Conservation (phyloP, 2,797 vertebrate genomes). For the Hypotaenidia okinawae region DNA sequence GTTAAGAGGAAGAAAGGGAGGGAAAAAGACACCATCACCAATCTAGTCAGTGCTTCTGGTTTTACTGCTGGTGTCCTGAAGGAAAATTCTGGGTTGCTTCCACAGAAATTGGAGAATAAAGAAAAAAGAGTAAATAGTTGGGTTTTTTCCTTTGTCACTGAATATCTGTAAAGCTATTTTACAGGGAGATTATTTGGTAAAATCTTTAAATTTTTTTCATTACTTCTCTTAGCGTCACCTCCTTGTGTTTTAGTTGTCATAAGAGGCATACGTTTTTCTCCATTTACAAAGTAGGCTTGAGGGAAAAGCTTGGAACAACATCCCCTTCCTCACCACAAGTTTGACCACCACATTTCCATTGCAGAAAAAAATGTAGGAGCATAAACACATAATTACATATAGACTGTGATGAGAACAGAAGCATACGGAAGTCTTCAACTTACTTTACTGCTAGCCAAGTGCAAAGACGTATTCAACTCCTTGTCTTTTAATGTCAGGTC, state of each 20-base stretch:
- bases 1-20: not conserved
- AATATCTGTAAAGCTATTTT: not conserved
- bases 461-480: conserved; percentile 90
- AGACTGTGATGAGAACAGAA: not conserved
- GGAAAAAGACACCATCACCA: not conserved
- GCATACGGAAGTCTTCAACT: conserved; percentile 57
- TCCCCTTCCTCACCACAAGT: not conserved
- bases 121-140: not conserved
- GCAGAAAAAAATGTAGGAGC: not conserved
- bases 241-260: not conserved
- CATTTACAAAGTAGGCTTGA: not conserved
- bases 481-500: conserved; percentile 86
- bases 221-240: not conserved
- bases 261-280: not conserved
- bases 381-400: not conserved
- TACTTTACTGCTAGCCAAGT: conserved; percentile 93
- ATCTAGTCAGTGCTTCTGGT: not conserved
- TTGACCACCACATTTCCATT: not conserved
- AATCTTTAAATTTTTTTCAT: not conserved
- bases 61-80: not conserved
- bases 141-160: not conserved
- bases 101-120: not conserved
- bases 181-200: not conserved
- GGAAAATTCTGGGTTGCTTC: not conserved
- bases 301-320: not conserved